These are phyloP conservation scores for Pinctada fucata DNA, from an alignment of 2,888 invertebrate species.

Conservation along the genomic window DNA sequence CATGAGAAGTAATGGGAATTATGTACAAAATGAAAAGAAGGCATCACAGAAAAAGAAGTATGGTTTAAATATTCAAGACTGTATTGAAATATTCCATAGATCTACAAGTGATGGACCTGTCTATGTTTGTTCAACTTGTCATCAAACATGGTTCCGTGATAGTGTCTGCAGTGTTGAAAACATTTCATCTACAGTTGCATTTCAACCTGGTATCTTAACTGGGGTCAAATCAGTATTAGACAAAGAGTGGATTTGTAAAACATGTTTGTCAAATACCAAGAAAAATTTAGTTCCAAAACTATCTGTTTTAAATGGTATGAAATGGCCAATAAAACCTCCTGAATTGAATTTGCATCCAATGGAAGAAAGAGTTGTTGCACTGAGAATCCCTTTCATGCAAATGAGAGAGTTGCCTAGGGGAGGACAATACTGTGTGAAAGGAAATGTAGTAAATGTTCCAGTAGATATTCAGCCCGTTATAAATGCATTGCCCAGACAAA, in stretches of 20 bases:
- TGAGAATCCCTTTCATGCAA: constrained; percentile 48
- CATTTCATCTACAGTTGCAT: not conserved
- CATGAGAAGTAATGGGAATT: too few relatives aligned
- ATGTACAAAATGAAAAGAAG: constrained; percentile 12
- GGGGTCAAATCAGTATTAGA: constrained; percentile 10
- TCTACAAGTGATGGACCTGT: constrained; percentile 14
- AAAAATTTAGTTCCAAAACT: constrained; percentile 35
- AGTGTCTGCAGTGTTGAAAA: constrained; percentile 15
- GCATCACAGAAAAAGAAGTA: not conserved
- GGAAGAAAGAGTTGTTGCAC: constrained; percentile 47
- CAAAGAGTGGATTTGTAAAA: constrained; percentile 30
- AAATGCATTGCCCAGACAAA: constrained; percentile 35
- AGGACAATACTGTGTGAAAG: constrained; percentile 44
- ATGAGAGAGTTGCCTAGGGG: constrained; percentile 40
- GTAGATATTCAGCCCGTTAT: constrained; percentile 47
- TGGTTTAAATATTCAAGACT: constrained; percentile 7
- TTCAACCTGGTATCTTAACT: not conserved
- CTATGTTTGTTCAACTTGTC: constrained; percentile 28
- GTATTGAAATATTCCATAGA: constrained; percentile 23
- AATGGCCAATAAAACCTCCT: constrained; percentile 42
- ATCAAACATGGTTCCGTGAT: constrained; percentile 30
- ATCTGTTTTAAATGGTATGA: constrained; percentile 42
- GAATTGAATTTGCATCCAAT: constrained; percentile 42
- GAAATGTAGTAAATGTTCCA: constrained; percentile 54
- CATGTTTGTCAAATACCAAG: constrained; percentile 13